Conservation (phyloP, 1,140 invertebrate genomes). For the Campoletis sonorensis region DNA sequence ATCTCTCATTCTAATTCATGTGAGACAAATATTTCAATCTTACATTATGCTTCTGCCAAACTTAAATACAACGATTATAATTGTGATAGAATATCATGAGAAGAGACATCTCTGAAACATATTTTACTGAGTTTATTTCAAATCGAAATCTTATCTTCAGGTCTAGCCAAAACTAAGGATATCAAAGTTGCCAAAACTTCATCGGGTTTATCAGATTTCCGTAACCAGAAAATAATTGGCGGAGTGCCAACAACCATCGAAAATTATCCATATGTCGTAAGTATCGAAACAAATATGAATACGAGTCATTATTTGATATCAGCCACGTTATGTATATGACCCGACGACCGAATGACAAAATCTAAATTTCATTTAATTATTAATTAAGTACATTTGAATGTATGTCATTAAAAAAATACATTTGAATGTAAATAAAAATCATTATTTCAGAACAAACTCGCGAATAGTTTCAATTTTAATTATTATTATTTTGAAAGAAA, state of each 20-base stretch:
- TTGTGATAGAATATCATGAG: neutral
- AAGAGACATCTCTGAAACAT: neutral
- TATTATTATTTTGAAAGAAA: neutral
- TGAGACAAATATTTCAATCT: neutral
- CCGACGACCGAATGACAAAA: no score
- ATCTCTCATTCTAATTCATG: neutral
- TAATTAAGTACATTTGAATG: no score
- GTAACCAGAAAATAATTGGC: slow-evolving; percentile 74
- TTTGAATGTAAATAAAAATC: neutral
- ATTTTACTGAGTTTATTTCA: neutral
- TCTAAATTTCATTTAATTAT: no score
- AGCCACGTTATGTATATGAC: no score
- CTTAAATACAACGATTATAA: neutral
- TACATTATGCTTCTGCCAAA: neutral
- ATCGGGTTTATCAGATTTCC: no score
- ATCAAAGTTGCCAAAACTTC: no score
- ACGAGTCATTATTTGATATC: no score
- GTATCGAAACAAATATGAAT: slow-evolving; percentile 51
- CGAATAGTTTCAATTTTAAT: neutral
- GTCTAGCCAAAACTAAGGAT: neutral
- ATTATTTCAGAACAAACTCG: neutral
- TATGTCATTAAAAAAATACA: no score
- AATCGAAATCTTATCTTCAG: neutral
- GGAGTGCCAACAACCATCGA: slow-evolving; percentile 75
- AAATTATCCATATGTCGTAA: slow-evolving; percentile 78